These are phyloP conservation scores for Epinephelus malabaricus DNA, from an alignment of 2,797 vertebrate genomes.

Conservation along the genomic window DNA sequence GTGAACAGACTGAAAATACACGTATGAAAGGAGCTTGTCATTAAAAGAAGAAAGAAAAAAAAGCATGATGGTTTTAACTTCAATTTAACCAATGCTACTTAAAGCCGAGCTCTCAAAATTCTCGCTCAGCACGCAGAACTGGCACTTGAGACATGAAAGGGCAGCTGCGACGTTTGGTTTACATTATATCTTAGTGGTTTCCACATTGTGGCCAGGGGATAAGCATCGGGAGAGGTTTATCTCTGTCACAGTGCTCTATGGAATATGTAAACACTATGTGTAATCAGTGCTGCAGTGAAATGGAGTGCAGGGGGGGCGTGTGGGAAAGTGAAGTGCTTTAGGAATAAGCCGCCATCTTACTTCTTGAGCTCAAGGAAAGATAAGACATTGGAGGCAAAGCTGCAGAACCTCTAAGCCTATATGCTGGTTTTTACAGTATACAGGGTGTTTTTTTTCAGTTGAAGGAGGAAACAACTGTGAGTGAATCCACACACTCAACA, in stretches of 20 bases:
- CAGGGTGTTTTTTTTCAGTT: not conserved
- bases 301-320: conserved; percentile 57
- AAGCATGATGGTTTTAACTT: conserved; percentile 46
- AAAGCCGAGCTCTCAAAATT: conserved; percentile 69
- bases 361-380: conserved; percentile 61
- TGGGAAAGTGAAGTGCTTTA: conserved; percentile 71
- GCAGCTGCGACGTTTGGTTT: conserved; percentile 82
- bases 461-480: not conserved
- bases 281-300: conserved; percentile 80
- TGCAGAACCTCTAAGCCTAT: conserved; percentile 13
- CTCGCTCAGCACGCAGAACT: conserved; percentile 73
- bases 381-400: conserved; percentile 48
- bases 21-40: conserved; percentile 34
- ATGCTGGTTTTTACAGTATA: not conserved
- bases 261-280: conserved; percentile 86
- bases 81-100: conserved; percentile 68
- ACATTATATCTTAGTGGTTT: conserved; percentile 86
- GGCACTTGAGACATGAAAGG: conserved; percentile 86
- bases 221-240: conserved; percentile 87
- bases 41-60: conserved; percentile 24
- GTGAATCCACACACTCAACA: conserved; percentile 7
- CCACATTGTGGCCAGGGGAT: conserved; percentile 85
- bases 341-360: conserved; percentile 71
- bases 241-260: conserved; percentile 83
- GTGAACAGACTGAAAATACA: conserved; percentile 38